A percentile compares a stretch with the other conserved stretches of the same genome.
phyloP scores from a whole-genome alignment of 53 echinoderm and acorn worm genomes.

The Echinarachnius parma region DNA sequence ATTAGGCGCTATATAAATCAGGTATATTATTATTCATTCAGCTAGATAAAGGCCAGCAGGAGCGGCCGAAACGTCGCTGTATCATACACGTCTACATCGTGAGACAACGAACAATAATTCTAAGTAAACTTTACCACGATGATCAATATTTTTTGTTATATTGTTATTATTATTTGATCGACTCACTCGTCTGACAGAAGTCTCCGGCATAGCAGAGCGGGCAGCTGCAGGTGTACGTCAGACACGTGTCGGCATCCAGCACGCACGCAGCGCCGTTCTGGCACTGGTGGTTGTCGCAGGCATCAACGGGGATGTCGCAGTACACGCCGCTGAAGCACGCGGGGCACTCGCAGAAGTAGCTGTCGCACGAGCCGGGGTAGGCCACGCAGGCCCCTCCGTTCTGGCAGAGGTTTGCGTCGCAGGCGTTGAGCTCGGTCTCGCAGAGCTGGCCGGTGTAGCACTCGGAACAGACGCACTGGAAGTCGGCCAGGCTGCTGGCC shows the following conservation, averaged over 20 bases:
- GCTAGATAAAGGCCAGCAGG: too few relatives aligned
- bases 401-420: slow-evolving; percentile 65
- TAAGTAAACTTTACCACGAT: too few relatives aligned
- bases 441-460: slow-evolving; percentile 69
- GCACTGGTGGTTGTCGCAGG: slow-evolving; percentile 69
- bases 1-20: too few relatives aligned
- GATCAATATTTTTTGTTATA: too few relatives aligned
- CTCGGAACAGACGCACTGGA: slow-evolving; percentile 67
- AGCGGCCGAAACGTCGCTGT: too few relatives aligned
- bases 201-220: slow-evolving; percentile 75
- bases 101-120: too few relatives aligned
- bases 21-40: too few relatives aligned
- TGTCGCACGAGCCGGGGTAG: slow-evolving; percentile 60
- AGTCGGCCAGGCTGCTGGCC: slow-evolving; percentile 53
- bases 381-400: slow-evolving; percentile 70
- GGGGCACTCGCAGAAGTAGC: slow-evolving; percentile 71
- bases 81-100: too few relatives aligned
- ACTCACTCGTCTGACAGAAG: slow-evolving; percentile 79
- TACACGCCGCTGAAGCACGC: slow-evolving; percentile 61
- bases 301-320: slow-evolving; percentile 72
- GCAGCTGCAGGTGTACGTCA: slow-evolving; percentile 74
- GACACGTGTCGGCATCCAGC: slow-evolving; percentile 47
- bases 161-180: too few relatives aligned
- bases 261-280: slow-evolving; percentile 82
- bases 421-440: slow-evolving; percentile 64